Conservation (phyloP, 2,797 vertebrate species). For the Lacerta agilis region DNA sequence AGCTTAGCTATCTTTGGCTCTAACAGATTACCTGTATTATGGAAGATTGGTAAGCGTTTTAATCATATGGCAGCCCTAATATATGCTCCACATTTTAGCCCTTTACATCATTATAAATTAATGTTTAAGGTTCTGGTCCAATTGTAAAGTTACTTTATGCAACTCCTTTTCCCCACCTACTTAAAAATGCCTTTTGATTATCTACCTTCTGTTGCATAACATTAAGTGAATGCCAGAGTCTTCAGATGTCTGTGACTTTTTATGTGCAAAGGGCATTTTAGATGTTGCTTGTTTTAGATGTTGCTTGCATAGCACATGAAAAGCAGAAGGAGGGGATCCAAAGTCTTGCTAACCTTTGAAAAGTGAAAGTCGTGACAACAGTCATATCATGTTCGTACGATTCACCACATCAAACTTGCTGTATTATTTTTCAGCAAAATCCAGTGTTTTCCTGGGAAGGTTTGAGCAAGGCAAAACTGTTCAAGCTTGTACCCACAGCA, state of each 20-base stretch:
- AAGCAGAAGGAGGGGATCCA: neutral
- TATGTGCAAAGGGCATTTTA: conserved; percentile 24
- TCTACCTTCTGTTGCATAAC: neutral
- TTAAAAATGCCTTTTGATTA: conserved; percentile 4
- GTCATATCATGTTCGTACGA: neutral
- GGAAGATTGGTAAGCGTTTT: neutral
- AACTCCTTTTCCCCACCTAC: neutral
- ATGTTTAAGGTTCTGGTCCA: neutral
- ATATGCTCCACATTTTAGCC: neutral
- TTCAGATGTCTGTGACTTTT: neutral
- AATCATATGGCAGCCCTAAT: neutral
- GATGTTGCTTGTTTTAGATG: conserved; percentile 15
- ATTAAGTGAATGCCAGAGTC: conserved; percentile 1
- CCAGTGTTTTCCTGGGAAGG: neutral
- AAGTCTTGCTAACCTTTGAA: conserved; percentile 18
- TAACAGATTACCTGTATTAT: neutral
- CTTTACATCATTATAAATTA: neutral
- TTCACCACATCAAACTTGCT: neutral
- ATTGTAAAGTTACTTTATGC: neutral
- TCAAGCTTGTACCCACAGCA: neutral
- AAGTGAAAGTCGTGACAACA: neutral
- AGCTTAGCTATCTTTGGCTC: neutral
- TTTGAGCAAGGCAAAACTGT: neutral
- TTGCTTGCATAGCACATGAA: neutral
- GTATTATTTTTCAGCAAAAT: conserved; percentile 10